These are phyloP conservation scores for Boleophthalmus pectinirostris DNA, from an alignment of 2,113 vertebrate genomes.

Conservation along the genomic window DNA sequence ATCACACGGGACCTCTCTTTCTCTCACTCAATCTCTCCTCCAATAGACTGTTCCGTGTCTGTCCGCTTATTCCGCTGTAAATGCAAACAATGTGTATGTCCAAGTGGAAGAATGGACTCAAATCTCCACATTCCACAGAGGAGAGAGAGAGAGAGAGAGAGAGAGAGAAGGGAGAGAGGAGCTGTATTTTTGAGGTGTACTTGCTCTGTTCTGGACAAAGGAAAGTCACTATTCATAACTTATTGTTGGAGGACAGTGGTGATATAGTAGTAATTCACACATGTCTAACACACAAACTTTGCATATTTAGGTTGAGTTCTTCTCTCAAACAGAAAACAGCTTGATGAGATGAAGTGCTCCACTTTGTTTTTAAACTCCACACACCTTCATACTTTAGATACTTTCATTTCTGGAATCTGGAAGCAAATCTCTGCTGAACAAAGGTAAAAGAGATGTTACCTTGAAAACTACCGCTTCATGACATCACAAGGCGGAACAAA, in stretches of 20 bases:
- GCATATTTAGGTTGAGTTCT: too few species aligned
- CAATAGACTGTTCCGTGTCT: constrained; percentile 15
- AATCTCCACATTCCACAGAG: constrained; percentile 39
- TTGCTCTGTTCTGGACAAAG: constrained; percentile 70
- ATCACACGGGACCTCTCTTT: constrained; percentile 20
- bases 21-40: constrained; percentile 9
- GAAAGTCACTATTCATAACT: constrained; percentile 53
- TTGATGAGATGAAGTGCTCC: too few species aligned
- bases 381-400: too few species aligned
- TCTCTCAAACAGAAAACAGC: too few species aligned
- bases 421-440: too few species aligned
- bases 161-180: constrained; percentile 27
- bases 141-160: constrained; percentile 25
- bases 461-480: too few species aligned
- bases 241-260: constrained; percentile 28
- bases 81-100: constrained; percentile 38
- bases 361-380: too few species aligned
- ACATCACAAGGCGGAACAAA: too few species aligned
- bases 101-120: constrained; percentile 22
- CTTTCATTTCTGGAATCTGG: too few species aligned
- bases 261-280: not conserved
- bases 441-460: too few species aligned
- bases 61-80: constrained; percentile 22
- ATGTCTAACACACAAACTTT: too few species aligned
- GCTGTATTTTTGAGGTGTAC: constrained; percentile 46